Percentiles rank a stretch among this genome's conserved stretches.
Conservation (phyloP, 2,797 vertebrate species). For the Anguilla obscura region DNA sequence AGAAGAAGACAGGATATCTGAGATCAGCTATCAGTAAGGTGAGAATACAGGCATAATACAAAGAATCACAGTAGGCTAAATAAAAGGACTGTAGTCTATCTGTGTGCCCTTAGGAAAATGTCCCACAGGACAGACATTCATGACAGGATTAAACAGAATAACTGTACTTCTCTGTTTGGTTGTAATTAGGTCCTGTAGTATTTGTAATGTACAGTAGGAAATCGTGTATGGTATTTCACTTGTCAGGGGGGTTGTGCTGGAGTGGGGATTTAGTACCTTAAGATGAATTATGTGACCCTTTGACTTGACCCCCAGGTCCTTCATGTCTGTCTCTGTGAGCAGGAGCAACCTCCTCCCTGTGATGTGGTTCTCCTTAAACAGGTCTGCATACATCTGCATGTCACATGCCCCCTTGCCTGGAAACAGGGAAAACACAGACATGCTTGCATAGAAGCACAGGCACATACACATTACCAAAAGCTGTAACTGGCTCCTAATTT, state of each 20-base stretch:
- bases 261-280: constrained; percentile 74
- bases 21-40: neutral
- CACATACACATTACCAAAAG: neutral
- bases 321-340: constrained; percentile 88
- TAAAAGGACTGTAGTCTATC: neutral
- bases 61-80: neutral
- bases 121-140: constrained; percentile 28
- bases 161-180: constrained; percentile 23
- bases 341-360: constrained; percentile 89
- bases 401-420: constrained; percentile 77
- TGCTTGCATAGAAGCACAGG: neutral
- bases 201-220: neutral
- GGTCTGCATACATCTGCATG: constrained; percentile 84
- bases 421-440: constrained; percentile 26
- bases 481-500: neutral
- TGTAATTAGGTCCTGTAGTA: too few species aligned
- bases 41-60: neutral
- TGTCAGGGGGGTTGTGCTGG: constrained; percentile 3
- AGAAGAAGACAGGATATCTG: neutral
- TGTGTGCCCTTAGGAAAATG: constrained; percentile 24
- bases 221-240: neutral
- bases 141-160: constrained; percentile 28
- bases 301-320: constrained; percentile 92
- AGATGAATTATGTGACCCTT: constrained; percentile 96
- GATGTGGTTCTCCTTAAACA: constrained; percentile 95